Base-by-base conservation (phyloP, 2,113 vertebrate genomes). In the Toxotes jaculatrix region DNA sequence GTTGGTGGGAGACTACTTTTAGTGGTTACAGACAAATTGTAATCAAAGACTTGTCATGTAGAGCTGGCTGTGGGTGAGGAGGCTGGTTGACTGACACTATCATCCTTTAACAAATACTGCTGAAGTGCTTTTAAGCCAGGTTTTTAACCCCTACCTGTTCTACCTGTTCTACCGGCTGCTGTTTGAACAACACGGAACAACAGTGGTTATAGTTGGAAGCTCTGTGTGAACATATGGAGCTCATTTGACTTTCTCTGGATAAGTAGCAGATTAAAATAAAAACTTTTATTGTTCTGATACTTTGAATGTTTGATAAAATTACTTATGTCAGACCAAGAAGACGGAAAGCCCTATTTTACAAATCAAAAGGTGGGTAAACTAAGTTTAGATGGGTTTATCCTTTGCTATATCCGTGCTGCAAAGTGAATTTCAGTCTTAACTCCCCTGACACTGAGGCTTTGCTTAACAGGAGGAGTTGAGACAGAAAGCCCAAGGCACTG, bases 401-500 rank as follows among this genome's bases (percentile, higher is more conserved):
- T 53, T n/a, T 38, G 63, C 49, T 59, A 77, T 75, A 68, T 82
- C 45, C 55, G 57, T 74, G 43, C 70, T 69, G 71, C 66, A 77
- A 80, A 84, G 55, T 85, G 86, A 86, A 80, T 88, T 89, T 69
- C 61, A 69, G 42, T 85, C 77, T 7, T 32, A 82, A 82, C 77
- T 91, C 88, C 85, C 88, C 71, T 83, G 88, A 90, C 84, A 79
- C 63, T 57, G 56, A 88, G 72, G 76, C 80, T 84, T 85, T 87
- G 71, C 83, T 82, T 82, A 87, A 86, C 90, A 89, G 84, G 86
- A 82, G 55, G 59, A 75, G 86, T 79, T 79, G 87, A 87, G 82
- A 90, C 86, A 85, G 80, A 85, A 87, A 93, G 86, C 91, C 88
- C 68, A 84, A 73, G 87, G 90, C 82, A 5, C 69, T 81, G 70